Conservation (phyloP, 2,113 vertebrate genomes). For the Micronycteris hirsuta region DNA sequence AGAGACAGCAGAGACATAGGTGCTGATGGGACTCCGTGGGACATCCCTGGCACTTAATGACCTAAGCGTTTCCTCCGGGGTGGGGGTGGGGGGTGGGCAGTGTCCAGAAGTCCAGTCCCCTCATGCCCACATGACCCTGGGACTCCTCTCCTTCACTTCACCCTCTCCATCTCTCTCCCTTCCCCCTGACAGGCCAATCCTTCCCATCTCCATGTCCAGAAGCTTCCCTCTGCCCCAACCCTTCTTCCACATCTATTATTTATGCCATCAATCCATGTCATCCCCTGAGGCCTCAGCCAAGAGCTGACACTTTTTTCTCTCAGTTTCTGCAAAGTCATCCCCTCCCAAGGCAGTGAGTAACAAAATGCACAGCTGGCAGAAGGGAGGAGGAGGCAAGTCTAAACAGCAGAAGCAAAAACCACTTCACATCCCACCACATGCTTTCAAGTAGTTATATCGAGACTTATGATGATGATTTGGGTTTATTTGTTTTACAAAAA, state of each 20-base stretch:
- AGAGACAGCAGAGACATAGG: not conserved
- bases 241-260: not conserved
- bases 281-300: not conserved
- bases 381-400: not conserved
- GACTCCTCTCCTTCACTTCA: rapidly evolving
- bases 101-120: not conserved
- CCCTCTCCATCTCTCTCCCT: not conserved
- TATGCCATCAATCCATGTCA: not conserved
- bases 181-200: not conserved
- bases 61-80: rapidly evolving
- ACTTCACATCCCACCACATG: rapidly evolving
- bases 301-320: not conserved
- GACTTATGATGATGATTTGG: not conserved
- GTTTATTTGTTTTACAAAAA: not conserved
- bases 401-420: not conserved
- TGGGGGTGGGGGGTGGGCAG: rapidly evolving
- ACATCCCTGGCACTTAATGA: not conserved
- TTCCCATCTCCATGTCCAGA: not conserved
- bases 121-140: rapidly evolving
- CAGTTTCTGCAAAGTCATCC: conserved; percentile 7
- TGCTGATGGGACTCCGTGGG: not conserved
- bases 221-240: not conserved
- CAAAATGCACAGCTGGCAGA: not conserved
- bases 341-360: not conserved
- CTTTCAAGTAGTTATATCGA: not conserved